A percentile compares a stretch with the other conserved stretches of the same genome.
phyloP scores from a whole-genome alignment of 2,113 vertebrate species.

The Pristiophorus japonicus region DNA sequence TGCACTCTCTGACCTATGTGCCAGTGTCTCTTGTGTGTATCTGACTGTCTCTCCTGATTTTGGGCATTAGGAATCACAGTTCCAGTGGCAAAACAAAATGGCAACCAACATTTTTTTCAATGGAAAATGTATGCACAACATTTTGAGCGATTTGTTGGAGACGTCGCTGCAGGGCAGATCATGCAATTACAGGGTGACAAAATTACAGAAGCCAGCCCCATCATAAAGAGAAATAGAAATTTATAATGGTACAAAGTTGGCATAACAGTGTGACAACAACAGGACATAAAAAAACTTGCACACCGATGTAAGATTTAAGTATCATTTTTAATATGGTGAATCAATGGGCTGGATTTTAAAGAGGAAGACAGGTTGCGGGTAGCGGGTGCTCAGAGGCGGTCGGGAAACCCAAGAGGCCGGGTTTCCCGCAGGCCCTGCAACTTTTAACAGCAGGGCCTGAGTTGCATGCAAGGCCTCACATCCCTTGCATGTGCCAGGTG shows the following conservation, averaged over 20 bases:
- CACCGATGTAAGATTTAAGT: not conserved
- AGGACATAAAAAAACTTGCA: not conserved
- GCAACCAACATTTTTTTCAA: not conserved
- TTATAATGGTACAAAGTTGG: not conserved
- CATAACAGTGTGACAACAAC: not conserved
- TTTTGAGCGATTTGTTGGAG: not conserved
- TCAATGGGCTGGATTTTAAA: no score
- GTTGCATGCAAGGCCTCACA: no score
- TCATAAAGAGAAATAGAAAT: not conserved
- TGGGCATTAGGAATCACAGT: not conserved
- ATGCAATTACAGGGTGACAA: not conserved
- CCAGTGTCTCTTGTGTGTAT: not conserved
- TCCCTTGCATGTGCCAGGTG: no score
- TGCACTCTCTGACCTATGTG: not conserved
- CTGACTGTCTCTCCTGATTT: not conserved
- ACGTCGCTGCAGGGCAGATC: not conserved
- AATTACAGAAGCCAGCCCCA: no score
- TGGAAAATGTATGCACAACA: not conserved
- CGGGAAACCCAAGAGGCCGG: no score
- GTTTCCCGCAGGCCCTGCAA: no score
- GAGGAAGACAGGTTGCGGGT: no score
- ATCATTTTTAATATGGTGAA: not conserved
- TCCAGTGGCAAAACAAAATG: not conserved
- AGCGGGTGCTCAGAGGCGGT: no score
- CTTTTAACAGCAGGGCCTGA: no score